Conservation (phyloP, 2,888 invertebrate genomes). For the Sinotaia quadrata region DNA sequence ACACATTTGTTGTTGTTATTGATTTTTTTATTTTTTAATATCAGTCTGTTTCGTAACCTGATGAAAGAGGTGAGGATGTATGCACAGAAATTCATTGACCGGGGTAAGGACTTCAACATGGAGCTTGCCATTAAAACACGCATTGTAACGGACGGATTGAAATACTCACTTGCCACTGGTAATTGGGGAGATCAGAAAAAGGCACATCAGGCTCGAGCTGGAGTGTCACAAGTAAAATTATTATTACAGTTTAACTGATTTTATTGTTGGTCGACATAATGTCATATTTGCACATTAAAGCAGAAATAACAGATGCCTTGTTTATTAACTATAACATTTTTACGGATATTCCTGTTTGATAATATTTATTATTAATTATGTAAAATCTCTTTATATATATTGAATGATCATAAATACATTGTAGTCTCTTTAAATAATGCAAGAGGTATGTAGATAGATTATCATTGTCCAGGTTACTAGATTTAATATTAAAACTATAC, state of each 20-base stretch:
- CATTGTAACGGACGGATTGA: constrained; percentile 96
- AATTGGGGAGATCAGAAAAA: constrained; percentile 99
- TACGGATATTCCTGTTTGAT: neutral
- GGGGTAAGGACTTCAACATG: constrained; percentile 98
- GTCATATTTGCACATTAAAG: too few species aligned
- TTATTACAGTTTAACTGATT: too few species aligned
- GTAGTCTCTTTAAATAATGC: too few species aligned
- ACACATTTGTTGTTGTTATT: too few species aligned
- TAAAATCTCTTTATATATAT: too few species aligned
- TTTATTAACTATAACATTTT: neutral
- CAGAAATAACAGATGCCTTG: too few species aligned
- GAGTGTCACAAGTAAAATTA: constrained; percentile 85
- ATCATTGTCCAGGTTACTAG: too few species aligned
- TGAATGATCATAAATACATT: too few species aligned
- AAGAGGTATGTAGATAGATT: too few species aligned
- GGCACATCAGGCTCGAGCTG: constrained; percentile 97
- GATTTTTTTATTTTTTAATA: too few species aligned
- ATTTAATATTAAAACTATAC: too few species aligned
- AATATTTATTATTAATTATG: neutral
- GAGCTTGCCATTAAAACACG: constrained; percentile 97
- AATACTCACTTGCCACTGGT: constrained; percentile 98
- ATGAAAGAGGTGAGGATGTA: constrained; percentile 98
- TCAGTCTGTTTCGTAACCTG: constrained; percentile 90
- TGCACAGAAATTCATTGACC: constrained; percentile 97
- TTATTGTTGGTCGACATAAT: too few species aligned